A percentile compares a stretch with the other conserved stretches of the same genome.
These are phyloP conservation scores for Bryconaethiops microstoma DNA, from an alignment of 2,797 vertebrate species.

Conservation along the genomic window DNA sequence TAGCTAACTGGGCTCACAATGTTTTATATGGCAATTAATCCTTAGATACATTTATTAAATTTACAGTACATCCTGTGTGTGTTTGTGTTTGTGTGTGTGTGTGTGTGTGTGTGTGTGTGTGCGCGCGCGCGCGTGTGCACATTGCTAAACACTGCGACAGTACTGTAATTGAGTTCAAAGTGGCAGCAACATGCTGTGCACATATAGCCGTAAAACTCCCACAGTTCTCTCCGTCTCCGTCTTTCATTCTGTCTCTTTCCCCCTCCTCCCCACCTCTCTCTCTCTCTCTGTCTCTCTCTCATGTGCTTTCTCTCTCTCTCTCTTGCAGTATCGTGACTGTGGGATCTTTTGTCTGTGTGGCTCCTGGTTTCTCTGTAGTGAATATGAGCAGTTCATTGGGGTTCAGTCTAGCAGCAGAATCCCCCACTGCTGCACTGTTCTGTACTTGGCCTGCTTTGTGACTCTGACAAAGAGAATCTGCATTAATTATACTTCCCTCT, in stretches of 20 bases:
- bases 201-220: not conserved
- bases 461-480: constrained; percentile 74
- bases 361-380: constrained; percentile 73
- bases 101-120: not conserved
- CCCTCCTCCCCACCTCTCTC: not conserved
- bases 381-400: constrained; percentile 75
- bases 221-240: not conserved
- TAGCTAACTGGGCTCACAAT: too few relatives aligned
- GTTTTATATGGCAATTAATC: too few relatives aligned
- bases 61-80: not conserved
- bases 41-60: too few relatives aligned
- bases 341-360: constrained; percentile 76
- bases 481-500: constrained; percentile 75
- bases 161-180: constrained; percentile 36
- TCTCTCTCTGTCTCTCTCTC: not conserved
- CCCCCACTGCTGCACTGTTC: constrained; percentile 71
- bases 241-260: not conserved
- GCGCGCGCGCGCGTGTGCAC: too few relatives aligned
- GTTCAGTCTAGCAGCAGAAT: constrained; percentile 74
- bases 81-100: not conserved
- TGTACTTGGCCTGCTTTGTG: constrained; percentile 71
- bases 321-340: constrained; percentile 68
- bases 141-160: not conserved
- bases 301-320: not conserved
- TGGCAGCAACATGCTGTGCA: constrained; percentile 32